These are phyloP conservation scores for Hemistola chrysoprasaria DNA, from an alignment of 2,888 invertebrate genomes.

Conservation along the genomic window DNA sequence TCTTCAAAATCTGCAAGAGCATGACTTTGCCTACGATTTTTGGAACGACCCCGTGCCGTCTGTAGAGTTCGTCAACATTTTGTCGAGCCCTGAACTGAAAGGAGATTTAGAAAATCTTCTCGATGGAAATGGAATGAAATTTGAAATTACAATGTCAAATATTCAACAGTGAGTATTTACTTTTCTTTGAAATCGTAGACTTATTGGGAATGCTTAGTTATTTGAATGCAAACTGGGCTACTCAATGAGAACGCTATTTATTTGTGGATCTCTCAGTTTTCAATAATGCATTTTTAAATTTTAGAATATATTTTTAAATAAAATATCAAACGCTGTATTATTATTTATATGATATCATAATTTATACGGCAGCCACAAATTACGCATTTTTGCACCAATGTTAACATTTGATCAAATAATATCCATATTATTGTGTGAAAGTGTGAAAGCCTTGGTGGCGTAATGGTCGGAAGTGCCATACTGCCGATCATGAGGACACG, in stretches of 20 bases:
- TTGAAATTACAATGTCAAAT: conserved; percentile 60
- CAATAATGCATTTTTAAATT: too few relatives aligned
- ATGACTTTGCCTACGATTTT: conserved; percentile 58
- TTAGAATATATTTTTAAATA: too few relatives aligned
- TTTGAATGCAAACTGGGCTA: background rate
- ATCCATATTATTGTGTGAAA: too few relatives aligned
- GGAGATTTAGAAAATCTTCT: conserved; percentile 47
- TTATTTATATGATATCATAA: too few relatives aligned
- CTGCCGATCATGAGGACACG: too few relatives aligned
- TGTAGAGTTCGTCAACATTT: conserved; percentile 51
- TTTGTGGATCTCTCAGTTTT: too few relatives aligned
- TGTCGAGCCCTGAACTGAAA: conserved; percentile 57
- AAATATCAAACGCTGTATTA: too few relatives aligned
- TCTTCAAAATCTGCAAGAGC: conserved; percentile 62
- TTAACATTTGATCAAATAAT: too few relatives aligned
- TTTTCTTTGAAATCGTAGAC: conserved; percentile 5
- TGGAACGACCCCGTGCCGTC: conserved; percentile 51
- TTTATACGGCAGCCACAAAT: too few relatives aligned
- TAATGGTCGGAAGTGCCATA: too few relatives aligned
- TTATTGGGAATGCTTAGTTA: background rate
- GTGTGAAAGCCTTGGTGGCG: too few relatives aligned
- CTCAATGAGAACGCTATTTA: background rate
- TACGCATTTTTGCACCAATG: too few relatives aligned
- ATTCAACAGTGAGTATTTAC: conserved; percentile 64
- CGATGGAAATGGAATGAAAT: conserved; percentile 47